Evolutionary conservation across 2,113 vertebrate species (phyloP), one percentile per base, ranked within the genome.

Genomic region (Nycticryphes semicollaris): DNA sequence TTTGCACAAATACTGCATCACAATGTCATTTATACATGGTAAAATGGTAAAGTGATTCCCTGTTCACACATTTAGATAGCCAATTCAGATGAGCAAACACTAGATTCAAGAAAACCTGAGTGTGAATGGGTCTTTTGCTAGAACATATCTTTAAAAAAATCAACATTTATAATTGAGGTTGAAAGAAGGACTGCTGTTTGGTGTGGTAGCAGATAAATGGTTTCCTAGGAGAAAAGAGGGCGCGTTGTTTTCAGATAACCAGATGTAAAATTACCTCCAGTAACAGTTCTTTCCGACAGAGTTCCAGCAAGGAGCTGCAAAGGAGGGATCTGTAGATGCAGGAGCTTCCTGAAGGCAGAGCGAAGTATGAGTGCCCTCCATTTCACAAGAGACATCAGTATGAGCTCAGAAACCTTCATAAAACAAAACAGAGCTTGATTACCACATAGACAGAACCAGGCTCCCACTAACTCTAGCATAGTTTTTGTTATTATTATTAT

Each of bases 401-500:
- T 30, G 33, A 69, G 43, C 47, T 74, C 60, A 79, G 60, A 92
- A 90, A 79, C 20, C 39, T 88, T 33, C 86, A 43, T 30, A 89
- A 83, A 96, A 83, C 45, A 96, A 92, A 89, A 68, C 33, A 78
- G 79, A 82, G 45, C 37, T 78, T 88, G 68, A 90, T 89, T 85
- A 84, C n/a, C 5, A 27, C 12, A 3, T 45, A 47, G 54, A 62
- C 12, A 78, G 8, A 33, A 53, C 47, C 31, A 91, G 41, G 22
- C 33, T 92, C 41, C 33, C 57, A 79, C 54, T 77, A 80, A 81
- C 68, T 62, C 30, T 57, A 73, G 25, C 41, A 69, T 11, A 54
- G 85, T 86, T 94, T 92, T 93, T 94, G n/a, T 89, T 74, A 87
- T 93, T 87, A 87, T 93, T 87, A 69, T 86, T 90, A 84, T 74